Evolutionary conservation across 2,797 vertebrate genomes (phyloP), one percentile per base, ranked within the genome.

Genomic region (Acestrorhynchus altus): DNA sequence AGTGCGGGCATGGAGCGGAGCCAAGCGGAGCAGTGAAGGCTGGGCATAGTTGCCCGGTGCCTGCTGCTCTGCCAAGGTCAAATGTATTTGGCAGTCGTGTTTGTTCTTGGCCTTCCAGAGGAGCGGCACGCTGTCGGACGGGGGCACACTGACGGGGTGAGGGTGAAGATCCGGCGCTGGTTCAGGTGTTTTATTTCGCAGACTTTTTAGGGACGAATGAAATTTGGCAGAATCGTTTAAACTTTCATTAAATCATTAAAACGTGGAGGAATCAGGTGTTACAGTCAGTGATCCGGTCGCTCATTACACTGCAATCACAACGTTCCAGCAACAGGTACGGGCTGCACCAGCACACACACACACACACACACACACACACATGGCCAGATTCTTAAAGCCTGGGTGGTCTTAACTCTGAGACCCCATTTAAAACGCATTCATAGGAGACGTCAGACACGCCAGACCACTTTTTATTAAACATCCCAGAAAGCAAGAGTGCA

Each of bases 31-130:
- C 78, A 44, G 78, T 15, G 56, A 77, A 82, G 76, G 74, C 71
- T 52, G 74, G 59, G 79, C 70, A 78, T 59, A 56, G 67, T 75
- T 81, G 78, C 78, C 76, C 24, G 11, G 26, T 51, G 71, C 79
- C 77, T 49, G 67, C 79, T 76, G 79, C 61, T 47, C 65, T 81
- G 83, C 85, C 85, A 86, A 84, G 83, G 83, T 86, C 80, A 86
- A 84, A 79, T 84, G 79, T 74, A 78, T 72, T 81, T 86, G 82
- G 81, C 84, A 81, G 74, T n/a, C 28, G 42, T 79, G 79, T 35
- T 54, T 77, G 66, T 61, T 70, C 73, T 79, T 51, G 18, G 75
- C 73, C 81, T 81, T 77, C 70, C 4, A 10, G 67, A 61, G 81
- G 35, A 61, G 54, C 56, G 15, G 56, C 26, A 22, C 28, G 6